These are phyloP conservation scores for Desoria tigrina DNA, from an alignment of 2,888 invertebrate species.

Conservation along the genomic window DNA sequence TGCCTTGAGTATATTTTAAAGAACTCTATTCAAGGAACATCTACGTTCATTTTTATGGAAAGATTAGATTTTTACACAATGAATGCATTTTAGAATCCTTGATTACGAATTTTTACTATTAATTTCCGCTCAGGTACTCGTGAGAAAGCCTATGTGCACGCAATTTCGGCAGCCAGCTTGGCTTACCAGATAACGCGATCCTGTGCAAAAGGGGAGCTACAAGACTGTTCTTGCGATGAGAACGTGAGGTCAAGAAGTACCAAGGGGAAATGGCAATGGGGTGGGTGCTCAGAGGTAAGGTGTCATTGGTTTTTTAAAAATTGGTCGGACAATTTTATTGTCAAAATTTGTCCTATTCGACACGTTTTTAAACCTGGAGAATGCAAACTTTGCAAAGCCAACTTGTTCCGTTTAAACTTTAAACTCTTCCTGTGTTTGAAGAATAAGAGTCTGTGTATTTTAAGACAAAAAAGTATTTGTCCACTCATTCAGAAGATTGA, in stretches of 20 bases:
- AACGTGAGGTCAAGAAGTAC: conserved; percentile 70
- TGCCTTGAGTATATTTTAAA: too few relatives aligned
- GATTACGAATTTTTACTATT: too few relatives aligned
- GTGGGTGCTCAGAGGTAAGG: conserved; percentile 83
- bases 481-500: conserved; percentile 3
- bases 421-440: neutral
- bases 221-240: conserved; percentile 85
- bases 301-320: neutral
- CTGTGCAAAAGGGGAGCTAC: conserved; percentile 80
- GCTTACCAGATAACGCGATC: conserved; percentile 84
- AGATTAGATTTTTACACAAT: too few relatives aligned
- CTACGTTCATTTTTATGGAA: too few relatives aligned
- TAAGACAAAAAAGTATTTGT: neutral
- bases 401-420: too few relatives aligned
- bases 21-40: too few relatives aligned
- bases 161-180: conserved; percentile 83
- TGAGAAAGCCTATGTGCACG: conserved; percentile 86
- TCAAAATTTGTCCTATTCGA: neutral
- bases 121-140: conserved; percentile 72
- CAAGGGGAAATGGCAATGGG: conserved; percentile 86
- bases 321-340: too few relatives aligned
- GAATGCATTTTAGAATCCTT: too few relatives aligned
- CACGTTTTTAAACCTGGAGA: neutral
- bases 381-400: neutral
- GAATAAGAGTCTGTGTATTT: neutral